Evolutionary conservation across 2,888 invertebrate genomes (phyloP).

Genomic region (Dryocosmus kuriphilus): DNA sequence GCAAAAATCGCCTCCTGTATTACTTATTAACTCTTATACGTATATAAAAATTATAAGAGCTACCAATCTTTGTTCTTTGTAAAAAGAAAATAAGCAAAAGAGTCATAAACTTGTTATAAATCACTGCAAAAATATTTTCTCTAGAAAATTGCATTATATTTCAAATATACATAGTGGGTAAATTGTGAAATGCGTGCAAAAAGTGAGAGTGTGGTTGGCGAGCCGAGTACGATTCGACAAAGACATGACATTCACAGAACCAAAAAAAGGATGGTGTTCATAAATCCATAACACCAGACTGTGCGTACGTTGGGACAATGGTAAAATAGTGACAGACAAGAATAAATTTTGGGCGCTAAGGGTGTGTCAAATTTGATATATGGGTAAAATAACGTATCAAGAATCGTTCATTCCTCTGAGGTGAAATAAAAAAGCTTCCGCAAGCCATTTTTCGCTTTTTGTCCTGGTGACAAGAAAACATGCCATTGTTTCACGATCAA

Average conservation of each 20-base stretch:
- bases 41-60: too few species aligned
- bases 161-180: constrained; percentile 47
- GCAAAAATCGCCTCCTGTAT: too few species aligned
- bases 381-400: constrained; percentile 10
- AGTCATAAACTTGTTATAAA: too few species aligned
- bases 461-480: background rate
- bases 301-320: constrained; percentile 50
- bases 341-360: background rate
- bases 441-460: constrained; percentile 20
- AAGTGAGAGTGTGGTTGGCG: constrained; percentile 48
- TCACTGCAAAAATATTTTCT: too few species aligned
- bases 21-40: too few species aligned
- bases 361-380: background rate
- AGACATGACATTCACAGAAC: constrained; percentile 43
- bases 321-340: constrained; percentile 23
- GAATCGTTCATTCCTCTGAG: constrained; percentile 13
- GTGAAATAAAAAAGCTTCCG: constrained; percentile 27
- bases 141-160: background rate
- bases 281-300: constrained; percentile 77
- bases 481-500: constrained; percentile 19
- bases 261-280: constrained; percentile 65
- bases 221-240: constrained; percentile 32
- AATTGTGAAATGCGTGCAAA: constrained; percentile 46
- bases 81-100: background rate
- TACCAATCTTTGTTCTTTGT: too few species aligned